Conservation (phyloP, 2,113 vertebrate genomes). For the Marcusenius ussheri region DNA sequence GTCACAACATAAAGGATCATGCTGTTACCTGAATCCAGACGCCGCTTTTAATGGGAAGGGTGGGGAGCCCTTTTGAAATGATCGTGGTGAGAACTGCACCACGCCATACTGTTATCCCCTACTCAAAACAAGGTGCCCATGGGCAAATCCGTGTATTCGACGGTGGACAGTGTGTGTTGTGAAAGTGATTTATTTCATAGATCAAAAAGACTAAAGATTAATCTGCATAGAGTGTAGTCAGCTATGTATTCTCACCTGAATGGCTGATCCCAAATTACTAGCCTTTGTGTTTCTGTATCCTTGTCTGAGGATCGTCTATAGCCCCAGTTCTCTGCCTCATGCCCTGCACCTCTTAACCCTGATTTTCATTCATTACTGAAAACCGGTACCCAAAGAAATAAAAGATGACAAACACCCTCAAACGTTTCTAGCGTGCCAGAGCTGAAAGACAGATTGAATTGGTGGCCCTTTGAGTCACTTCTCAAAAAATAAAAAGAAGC, state of each 20-base stretch:
- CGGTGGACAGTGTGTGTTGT: conserved; percentile 61
- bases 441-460: neutral
- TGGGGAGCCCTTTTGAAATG: neutral
- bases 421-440: neutral
- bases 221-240: neutral
- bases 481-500: neutral
- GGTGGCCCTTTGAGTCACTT: neutral
- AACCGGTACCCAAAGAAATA: neutral
- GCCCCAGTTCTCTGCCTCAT: neutral
- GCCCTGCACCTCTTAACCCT: neutral
- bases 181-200: neutral
- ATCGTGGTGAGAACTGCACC: neutral
- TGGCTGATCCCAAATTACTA: neutral
- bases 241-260: neutral
- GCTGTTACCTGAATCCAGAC: neutral
- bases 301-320: neutral
- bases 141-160: conserved; percentile 80
- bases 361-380: neutral
- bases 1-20: neutral
- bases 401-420: neutral
- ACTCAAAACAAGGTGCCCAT: conserved; percentile 83
- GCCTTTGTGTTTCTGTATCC: neutral
- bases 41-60: neutral
- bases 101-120: conserved; percentile 54
- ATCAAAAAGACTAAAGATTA: neutral